A percentile compares a stretch with the other conserved stretches of the same genome.
These are phyloP conservation scores for Drosophila multiciliata DNA, from an alignment of 2,888 invertebrate genomes.

Conservation along the genomic window DNA sequence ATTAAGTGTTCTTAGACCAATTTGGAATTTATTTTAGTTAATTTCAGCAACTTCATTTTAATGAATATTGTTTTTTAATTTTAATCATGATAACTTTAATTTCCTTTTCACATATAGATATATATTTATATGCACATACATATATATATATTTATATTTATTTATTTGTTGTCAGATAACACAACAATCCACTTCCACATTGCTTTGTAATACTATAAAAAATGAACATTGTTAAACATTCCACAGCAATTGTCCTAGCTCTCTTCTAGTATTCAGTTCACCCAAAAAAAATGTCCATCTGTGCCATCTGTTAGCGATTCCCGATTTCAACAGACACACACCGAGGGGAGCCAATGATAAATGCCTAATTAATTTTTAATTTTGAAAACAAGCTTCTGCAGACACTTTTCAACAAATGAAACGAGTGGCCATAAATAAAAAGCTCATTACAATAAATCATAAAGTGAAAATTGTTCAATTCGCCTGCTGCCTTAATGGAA, in stretches of 20 bases:
- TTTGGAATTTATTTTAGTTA: neutral
- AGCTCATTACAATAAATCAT: slow-evolving; percentile 79
- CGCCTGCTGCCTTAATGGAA: slow-evolving; percentile 68
- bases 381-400: slow-evolving; percentile 58
- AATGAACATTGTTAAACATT: neutral
- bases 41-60: no score
- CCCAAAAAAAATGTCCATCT: neutral
- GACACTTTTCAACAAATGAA: slow-evolving; percentile 36
- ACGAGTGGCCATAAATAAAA: slow-evolving; percentile 70
- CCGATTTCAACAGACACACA: slow-evolving; percentile 15
- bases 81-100: no score
- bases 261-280: neutral
- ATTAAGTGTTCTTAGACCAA: neutral
- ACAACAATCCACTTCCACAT: neutral
- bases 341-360: slow-evolving; percentile 61
- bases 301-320: slow-evolving; percentile 47
- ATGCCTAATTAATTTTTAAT: slow-evolving; percentile 80
- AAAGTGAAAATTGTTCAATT: slow-evolving; percentile 77
- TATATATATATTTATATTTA: neutral
- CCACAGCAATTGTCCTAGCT: neutral
- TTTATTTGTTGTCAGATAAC: neutral
- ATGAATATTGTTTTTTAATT: no score
- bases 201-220: neutral
- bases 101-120: no score
- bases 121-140: no score